These are phyloP conservation scores for Enteromius paludinosus DNA, from an alignment of 2,797 vertebrate genomes.

Conservation along the genomic window DNA sequence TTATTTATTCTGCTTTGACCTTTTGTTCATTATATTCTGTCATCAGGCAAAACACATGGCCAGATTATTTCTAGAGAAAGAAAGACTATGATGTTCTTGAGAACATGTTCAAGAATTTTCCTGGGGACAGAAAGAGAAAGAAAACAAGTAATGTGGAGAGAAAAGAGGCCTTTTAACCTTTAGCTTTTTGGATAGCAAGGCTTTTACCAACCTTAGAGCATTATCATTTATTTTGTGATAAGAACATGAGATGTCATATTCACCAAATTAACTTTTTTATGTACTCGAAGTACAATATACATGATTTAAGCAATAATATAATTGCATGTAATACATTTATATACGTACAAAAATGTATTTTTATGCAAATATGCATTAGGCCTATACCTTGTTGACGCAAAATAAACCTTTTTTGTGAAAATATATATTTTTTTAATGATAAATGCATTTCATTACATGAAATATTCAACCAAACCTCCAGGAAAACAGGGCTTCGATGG, in stretches of 20 bases:
- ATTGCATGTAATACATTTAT: neutral
- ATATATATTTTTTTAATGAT: neutral
- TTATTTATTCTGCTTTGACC: slow-evolving; percentile 9
- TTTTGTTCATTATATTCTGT: slow-evolving; percentile 1
- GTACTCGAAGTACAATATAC: neutral
- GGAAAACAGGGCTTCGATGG: too few species aligned
- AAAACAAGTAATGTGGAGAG: neutral
- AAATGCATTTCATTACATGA: neutral
- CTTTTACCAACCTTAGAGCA: neutral
- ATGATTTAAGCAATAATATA: neutral
- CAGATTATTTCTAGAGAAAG: neutral
- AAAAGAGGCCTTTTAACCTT: slow-evolving; percentile 11
- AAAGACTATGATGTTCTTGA: neutral
- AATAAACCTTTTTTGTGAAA: neutral
- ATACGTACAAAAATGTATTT: neutral
- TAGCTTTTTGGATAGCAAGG: slow-evolving; percentile 21
- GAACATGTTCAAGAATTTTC: neutral
- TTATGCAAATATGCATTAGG: neutral
- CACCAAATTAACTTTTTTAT: neutral
- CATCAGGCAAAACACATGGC: neutral
- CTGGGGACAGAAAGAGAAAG: neutral
- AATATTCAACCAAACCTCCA: neutral
- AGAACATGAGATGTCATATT: neutral
- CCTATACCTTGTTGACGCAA: neutral
- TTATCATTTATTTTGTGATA: neutral